Conservation (phyloP, 2,113 vertebrate species). For the Poeciliopsis occidentalis region DNA sequence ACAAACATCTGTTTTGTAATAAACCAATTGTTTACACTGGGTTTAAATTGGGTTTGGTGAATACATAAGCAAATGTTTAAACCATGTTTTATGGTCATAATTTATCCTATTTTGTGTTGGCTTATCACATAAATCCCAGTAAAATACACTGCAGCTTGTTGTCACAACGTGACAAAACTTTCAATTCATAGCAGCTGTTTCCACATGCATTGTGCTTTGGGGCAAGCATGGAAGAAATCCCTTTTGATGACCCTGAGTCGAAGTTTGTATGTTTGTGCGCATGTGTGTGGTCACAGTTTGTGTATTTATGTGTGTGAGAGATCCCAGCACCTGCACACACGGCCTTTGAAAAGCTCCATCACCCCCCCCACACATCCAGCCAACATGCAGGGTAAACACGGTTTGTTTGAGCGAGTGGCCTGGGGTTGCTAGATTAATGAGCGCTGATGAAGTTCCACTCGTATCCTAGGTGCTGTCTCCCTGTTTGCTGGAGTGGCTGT, state of each 20-base stretch:
- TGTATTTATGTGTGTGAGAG: conserved; percentile 10
- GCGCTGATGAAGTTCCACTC: conserved; percentile 81
- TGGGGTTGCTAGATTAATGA: conserved; percentile 78
- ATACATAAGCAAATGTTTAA: background rate
- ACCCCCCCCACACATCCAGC: conserved; percentile 55
- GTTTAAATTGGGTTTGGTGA: background rate
- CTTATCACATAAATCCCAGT: background rate
- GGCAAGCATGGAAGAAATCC: conserved; percentile 4
- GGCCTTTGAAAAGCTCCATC: conserved; percentile 63
- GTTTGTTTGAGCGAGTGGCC: conserved; percentile 75
- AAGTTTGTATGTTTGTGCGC: conserved; percentile 21
- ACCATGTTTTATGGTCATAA: background rate
- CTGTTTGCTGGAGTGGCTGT: conserved; percentile 70
- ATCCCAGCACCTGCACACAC: conserved; percentile 64
- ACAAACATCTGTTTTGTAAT: background rate
- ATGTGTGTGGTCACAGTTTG: conserved; percentile 9
- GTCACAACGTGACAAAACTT: background rate
- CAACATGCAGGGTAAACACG: conserved; percentile 72
- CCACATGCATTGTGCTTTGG: conserved; percentile 54
- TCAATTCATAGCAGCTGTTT: conserved; percentile 57
- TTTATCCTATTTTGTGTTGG: background rate
- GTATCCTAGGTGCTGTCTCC: conserved; percentile 65
- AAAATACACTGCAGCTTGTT: background rate
- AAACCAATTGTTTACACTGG: background rate
- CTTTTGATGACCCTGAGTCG: conserved; percentile 42